Percentiles rank a stretch among this genome's conserved stretches.
Conservation (phyloP, 2,888 invertebrate species). For the Slavum lentiscoides region DNA sequence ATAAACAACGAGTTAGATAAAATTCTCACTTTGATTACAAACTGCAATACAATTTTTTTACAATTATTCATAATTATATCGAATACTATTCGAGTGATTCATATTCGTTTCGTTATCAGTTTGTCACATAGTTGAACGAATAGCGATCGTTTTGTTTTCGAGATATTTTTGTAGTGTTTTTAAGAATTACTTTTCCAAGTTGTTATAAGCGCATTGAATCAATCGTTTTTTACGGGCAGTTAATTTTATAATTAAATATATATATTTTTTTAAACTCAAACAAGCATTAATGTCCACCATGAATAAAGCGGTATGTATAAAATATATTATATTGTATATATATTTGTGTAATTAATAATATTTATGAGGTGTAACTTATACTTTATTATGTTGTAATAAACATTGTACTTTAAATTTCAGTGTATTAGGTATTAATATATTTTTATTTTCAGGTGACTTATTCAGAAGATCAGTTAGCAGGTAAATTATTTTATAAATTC, state of each 20-base stretch:
- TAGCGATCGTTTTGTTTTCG: too few relatives aligned
- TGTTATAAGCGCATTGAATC: too few relatives aligned
- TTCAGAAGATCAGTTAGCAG: slow-evolving; percentile 88
- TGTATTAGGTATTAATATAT: background rate
- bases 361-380: too few relatives aligned
- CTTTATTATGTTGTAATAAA: background rate
- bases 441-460: slow-evolving; percentile 75
- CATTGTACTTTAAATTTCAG: too few relatives aligned
- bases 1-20: too few relatives aligned
- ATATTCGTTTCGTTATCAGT: background rate
- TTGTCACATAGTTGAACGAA: too few relatives aligned
- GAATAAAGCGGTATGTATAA: slow-evolving; percentile 35
- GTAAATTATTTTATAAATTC: slow-evolving; percentile 66
- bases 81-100: background rate
- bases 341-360: background rate
- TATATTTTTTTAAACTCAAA: background rate
- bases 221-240: background rate
- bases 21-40: too few relatives aligned
- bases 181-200: too few relatives aligned
- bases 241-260: background rate
- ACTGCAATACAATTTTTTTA: too few relatives aligned
- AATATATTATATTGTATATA: background rate
- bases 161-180: too few relatives aligned
- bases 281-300: background rate
- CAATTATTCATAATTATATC: too few relatives aligned